Evolutionary conservation across 1,140 invertebrate genomes (phyloP), one percentile per base, ranked within the genome.

Genomic region (Mercenaria mercenaria): DNA sequence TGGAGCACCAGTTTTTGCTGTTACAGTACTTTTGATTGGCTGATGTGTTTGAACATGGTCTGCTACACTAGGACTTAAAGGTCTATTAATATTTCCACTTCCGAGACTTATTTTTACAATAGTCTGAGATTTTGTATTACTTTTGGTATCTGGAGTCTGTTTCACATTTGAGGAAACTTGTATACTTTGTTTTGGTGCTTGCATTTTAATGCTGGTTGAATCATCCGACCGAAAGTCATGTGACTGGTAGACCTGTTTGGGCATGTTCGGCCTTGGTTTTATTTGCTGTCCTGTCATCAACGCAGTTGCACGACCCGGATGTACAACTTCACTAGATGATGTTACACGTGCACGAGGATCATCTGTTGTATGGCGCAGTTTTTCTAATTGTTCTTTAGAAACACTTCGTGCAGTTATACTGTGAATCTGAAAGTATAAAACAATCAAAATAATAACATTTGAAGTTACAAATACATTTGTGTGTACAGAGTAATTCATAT

Each of bases 381-480:
- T 91, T 67, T 79, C 93, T 29, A 93, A 77, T 52, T 94, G 91
- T 23, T 93, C 91, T 88, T 94, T 94, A 18, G 93, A 85, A 6
- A 94, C 82, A 89, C 89, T 92, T 67, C 94, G 83, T 23, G 93
- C 94, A 34, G 94, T 94, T 67, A 94, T 94, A 85, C 94, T 94
- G 82, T 94, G 93, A 37, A 94, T 85, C 94, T 94, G 89, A 29
- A 86, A 89, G 67, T 69, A 90, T 41, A 85, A 39, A 91, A n/a
- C 47, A 89, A 76, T 23, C 52, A 85, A 1, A 29, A 41, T 32
- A 80, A 20, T 47, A 47, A 15, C 43, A 47, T 47, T n/a, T n/a
- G n/a, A n/a, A n/a, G n/a, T n/a, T n/a, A n/a, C n/a, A n/a, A n/a
- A n/a, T n/a, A n/a, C n/a, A n/a, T n/a, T n/a, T n/a, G n/a, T n/a